Evolutionary conservation across 23 tunicate genomes (phyloP).

Genomic region (Styela plicata): DNA sequence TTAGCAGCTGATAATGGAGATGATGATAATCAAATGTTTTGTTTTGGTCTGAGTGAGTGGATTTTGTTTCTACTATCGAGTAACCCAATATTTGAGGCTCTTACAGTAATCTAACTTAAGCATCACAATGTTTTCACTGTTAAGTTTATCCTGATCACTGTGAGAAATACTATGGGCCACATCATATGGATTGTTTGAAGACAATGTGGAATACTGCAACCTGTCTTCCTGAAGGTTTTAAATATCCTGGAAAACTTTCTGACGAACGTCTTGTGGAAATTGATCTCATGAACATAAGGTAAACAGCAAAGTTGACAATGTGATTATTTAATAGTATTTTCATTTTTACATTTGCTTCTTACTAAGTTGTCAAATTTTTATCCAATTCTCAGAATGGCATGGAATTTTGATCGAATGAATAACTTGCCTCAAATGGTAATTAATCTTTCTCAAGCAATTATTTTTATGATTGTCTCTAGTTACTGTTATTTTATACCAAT

Average conservation of each 20-base stretch:
- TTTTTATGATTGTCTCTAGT: no score
- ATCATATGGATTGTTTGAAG: slow-evolving; percentile 7
- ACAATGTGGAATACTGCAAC: slow-evolving; percentile 12
- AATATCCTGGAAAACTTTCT: slow-evolving; percentile 5
- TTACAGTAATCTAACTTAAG: neutral
- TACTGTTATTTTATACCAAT: no score
- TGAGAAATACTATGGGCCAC: slow-evolving; percentile 9
- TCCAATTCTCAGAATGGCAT: no score
- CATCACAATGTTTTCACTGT: neutral
- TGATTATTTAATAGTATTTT: neutral
- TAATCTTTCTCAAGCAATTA: no score
- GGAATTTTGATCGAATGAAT: no score
- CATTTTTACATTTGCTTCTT: neutral
- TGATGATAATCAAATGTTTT: no score
- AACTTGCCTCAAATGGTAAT: no score
- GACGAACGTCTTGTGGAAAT: neutral
- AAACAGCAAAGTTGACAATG: no score
- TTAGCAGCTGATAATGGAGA: no score
- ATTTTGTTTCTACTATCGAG: no score
- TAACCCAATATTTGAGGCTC: no score
- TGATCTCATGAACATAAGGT: slow-evolving; percentile 2
- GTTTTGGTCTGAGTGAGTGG: no score
- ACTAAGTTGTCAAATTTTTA: neutral
- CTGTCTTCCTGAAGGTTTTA: neutral
- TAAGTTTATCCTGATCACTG: slow-evolving; percentile 2